Evolutionary conservation across 2,797 vertebrate species (phyloP).

Genomic region (Falco novaeseelandiae): DNA sequence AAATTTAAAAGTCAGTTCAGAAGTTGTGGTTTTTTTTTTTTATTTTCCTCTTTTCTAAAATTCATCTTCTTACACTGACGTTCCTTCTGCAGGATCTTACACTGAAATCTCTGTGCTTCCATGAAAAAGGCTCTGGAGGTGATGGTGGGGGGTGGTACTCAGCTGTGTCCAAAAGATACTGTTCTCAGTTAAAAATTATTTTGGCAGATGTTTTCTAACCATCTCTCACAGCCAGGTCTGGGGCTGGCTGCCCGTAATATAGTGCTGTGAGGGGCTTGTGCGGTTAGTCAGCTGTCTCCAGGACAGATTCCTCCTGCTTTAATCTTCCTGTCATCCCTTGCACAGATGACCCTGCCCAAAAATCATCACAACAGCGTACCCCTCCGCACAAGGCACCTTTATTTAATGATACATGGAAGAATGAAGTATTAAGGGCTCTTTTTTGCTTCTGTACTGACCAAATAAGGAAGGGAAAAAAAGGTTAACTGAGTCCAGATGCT

Average conservation of each 20-base stretch:
- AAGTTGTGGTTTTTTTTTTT: neutral
- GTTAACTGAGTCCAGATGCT: neutral
- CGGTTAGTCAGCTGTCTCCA: neutral
- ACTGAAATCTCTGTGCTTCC: neutral
- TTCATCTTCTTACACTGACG: neutral
- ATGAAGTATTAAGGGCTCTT: neutral
- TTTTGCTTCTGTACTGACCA: neutral
- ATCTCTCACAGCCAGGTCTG: neutral
- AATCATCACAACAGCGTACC: neutral
- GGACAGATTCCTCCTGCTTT: neutral
- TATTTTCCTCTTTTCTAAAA: neutral
- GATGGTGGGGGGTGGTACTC: neutral
- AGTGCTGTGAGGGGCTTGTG: neutral
- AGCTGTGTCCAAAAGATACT: neutral
- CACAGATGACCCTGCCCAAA: neutral
- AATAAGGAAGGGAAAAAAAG: neutral
- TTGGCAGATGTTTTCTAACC: neutral
- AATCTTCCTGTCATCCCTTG: rapidly evolving
- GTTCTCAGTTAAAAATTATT: neutral
- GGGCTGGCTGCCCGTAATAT: rapidly evolving
- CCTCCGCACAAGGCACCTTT: rapidly evolving
- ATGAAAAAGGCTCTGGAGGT: neutral
- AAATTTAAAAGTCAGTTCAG: rapidly evolving
- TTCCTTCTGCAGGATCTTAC: neutral
- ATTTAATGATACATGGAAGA: neutral